Evolutionary conservation across 2,888 invertebrate species (phyloP), one percentile per base, ranked within the genome.

Genomic region (Herminia tarsipennalis): DNA sequence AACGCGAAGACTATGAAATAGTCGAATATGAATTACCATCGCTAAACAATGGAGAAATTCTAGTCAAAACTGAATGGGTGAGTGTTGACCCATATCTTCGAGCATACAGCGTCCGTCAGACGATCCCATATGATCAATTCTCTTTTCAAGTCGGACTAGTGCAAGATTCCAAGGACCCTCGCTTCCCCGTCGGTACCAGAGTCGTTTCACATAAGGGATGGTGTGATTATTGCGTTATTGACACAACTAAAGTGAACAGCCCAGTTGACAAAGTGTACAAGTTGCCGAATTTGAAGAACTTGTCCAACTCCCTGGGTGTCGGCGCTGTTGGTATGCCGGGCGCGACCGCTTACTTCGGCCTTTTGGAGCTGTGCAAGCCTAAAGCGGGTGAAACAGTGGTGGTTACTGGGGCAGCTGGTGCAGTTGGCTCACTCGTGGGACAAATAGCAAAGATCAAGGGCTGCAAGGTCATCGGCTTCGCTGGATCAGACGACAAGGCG

Each of bases 381-480:
- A 94, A 95, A 77, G 61, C 90, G 3, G 95, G 95, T 1, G 95
- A 96, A 71, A 94, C 94, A 0, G 93, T 96, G 0, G 94, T 95
- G 0, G 93, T 96, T 1, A 94, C 93, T 1, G 93, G 94, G 0
- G 96, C 96, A 2, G 96, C 95, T 1, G 96, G 96, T 8, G 95
- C 95, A 2, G 95, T 96, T 2, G 96, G 96, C 1, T 94, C 93
- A 44, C 77, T 94, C 6, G 96, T 95, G 0, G 96, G 95, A 3
- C 96, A 96, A 80, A 94, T 96, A 42, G 96, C 94, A 0, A 96
- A 95, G 77, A 93, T 95, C 27, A 94, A 94, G 81, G 94, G 93
- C 54, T 85, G 82, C 57, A 78, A 52, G 56, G 86, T 95, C 0
- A 94, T 96, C 55, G 96, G 95, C 0, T 93, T 95, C 64, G 93